Base-by-base conservation (phyloP, 2,888 invertebrate species). In the Protophormia terraenovae region DNA sequence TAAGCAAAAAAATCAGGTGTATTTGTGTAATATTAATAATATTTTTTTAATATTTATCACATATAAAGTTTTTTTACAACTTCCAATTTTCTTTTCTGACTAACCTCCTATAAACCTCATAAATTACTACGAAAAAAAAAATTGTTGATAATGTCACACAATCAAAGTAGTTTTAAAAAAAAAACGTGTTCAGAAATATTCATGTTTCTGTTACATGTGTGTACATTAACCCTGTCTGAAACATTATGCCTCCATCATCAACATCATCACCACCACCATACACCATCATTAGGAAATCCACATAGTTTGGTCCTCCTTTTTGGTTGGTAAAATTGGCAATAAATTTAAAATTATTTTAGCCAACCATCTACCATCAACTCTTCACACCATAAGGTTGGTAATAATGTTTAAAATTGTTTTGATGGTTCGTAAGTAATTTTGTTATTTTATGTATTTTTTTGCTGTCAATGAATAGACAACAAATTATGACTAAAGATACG, bases 131-230 rank as follows among this genome's bases (percentile, higher is more conserved):
- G 5, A 3, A 41, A 50, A 60, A 50, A 35, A 38, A 38, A 27
- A n/a, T n/a, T n/a, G n/a, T n/a, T 41, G 12, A 38, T 45, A 69
- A 69, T 73, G 60, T 60, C 77, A 45, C 41, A 45, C 27, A 72
- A 45, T 60, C 19, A 29, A 14, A 60, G 41, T 60, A 32, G n/a
- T n/a, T 32, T 47, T 6, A 24, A 62, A 2, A 60, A 35, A 38
- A 22, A 75, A 69, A 81, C 53, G 66, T 81, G 67, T 81, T 60
- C 47, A 60, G 50, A 58, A 69, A 76, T 69, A 45, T 62, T 76
- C 45, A 82, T 76, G 69, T 76, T 69, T 75, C 41, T 76, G 60
- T 53, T 71, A 71, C 53, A 62, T 69, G 78, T 71, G 50, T 78
- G 60, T 62, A 19, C 62, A 71, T 71, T 78, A 60, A 71, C 62